Base-by-base conservation (phyloP, 2,113 vertebrate genomes). In the Neodon shergylaensis region DNA sequence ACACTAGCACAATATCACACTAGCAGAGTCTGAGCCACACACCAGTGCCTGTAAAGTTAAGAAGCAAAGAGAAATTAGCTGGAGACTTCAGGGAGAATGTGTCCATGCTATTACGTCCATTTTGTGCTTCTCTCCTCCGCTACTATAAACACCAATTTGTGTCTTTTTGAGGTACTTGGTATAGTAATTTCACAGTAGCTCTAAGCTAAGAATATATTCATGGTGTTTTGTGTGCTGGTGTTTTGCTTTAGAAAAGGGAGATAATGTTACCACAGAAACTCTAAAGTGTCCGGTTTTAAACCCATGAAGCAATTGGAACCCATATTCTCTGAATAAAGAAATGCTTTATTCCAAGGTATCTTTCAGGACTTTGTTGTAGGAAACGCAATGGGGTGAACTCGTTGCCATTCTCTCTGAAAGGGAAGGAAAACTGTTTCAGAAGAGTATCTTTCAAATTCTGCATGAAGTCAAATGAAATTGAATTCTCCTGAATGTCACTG, bases 401-500 rank as follows among this genome's bases (percentile, higher is more conserved):
- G n/a, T 17, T 76, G 6, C 11, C 12, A 58, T 77, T 95, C 73
- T 79, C 16, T 8, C 8, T 68, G 26, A 66, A 4, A 90, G 7
- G 3, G 44, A 72, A 22, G 68, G 73, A 63, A 47, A 39, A 74
- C 58, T 54, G 78, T 24, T 39, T 92, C 54, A 79, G 11, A 42
- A 7, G 39, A 3, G 1, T 47, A 61, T 79, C 28, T 92, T 89
- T 78, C 88, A 89, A 91, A 95, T 74, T 78, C 2, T 22, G 66
- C 6, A 24, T 74, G 58, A 63, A 26, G 24, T 92, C 94, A 90
- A 77, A 70, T 13, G 82, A 65, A 94, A 86, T 42, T 81, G 76
- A 92, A 84, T 84, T 77, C 39, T 94, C 10, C 36, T 92, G 44
- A 65, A 58, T 82, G n/a, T 22, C 76, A 19, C 84, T 61, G 93